Conservation (phyloP, 2,113 vertebrate species). For the Dryoscopus gambensis region DNA sequence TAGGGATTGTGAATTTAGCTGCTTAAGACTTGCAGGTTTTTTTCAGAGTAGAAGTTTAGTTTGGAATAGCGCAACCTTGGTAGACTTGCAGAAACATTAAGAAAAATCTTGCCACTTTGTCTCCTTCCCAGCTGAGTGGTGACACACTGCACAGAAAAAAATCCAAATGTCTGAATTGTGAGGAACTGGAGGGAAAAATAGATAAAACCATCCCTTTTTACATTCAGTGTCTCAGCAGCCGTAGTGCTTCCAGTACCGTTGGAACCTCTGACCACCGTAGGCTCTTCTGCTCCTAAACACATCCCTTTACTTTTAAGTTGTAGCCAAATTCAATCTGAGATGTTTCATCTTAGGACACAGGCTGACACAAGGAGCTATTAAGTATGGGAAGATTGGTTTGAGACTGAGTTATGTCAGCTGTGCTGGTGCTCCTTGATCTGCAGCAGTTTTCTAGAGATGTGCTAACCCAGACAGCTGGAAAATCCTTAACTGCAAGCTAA, state of each 20-base stretch:
- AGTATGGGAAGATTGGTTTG: background rate
- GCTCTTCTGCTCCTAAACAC: background rate
- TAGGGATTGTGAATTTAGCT: background rate
- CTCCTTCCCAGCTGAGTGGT: background rate
- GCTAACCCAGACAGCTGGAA: constrained; percentile 22
- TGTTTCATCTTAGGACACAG: background rate
- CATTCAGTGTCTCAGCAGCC: background rate
- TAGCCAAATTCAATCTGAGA: background rate
- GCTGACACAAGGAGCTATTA: background rate
- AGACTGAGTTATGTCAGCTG: background rate
- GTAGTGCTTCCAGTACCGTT: background rate
- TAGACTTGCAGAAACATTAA: background rate
- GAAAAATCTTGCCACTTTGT: background rate
- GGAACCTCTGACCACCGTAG: background rate
- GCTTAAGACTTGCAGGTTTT: background rate
- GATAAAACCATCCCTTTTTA: background rate
- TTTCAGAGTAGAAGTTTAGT: background rate
- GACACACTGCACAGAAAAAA: background rate
- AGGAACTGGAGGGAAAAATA: background rate
- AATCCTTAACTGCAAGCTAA: background rate
- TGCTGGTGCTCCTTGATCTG: background rate
- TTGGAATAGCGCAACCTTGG: background rate
- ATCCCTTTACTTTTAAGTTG: background rate
- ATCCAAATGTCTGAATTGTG: background rate
- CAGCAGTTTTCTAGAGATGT: constrained; percentile 8